Evolutionary conservation across 2,888 invertebrate genomes (phyloP).

Genomic region (Dicroscelio sp.): DNA sequence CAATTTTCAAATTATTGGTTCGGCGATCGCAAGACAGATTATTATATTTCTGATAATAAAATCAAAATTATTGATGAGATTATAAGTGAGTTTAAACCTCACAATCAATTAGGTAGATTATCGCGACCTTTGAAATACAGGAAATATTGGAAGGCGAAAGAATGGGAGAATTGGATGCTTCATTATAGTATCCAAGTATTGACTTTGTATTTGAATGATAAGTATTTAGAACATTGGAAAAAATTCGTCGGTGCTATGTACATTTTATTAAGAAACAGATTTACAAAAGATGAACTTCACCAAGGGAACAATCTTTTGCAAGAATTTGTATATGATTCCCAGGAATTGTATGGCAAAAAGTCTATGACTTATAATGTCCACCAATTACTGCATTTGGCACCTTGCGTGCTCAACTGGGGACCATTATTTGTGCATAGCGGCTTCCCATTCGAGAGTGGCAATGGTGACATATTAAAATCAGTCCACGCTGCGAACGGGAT

Average conservation of each 20-base stretch:
- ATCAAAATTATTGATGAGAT: neutral
- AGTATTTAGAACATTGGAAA: neutral
- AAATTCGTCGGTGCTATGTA: neutral
- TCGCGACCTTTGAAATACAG: neutral
- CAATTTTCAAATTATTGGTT: conserved; percentile 29
- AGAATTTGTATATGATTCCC: neutral
- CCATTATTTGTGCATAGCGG: conserved; percentile 36
- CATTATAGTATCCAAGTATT: neutral
- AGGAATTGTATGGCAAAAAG: neutral
- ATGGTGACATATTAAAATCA: conserved; percentile 55
- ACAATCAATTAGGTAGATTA: neutral
- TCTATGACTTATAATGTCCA: neutral
- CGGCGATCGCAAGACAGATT: neutral
- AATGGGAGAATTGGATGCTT: conserved; percentile 72
- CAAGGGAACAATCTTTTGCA: neutral
- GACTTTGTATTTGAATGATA: neutral
- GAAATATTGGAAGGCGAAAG: conserved; percentile 3
- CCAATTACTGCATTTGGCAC: neutral
- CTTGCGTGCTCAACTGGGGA: neutral
- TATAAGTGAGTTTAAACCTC: neutral
- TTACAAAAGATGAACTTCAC: neutral
- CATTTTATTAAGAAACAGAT: neutral
- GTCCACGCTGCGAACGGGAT: conserved; percentile 65
- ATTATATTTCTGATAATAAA: neutral
- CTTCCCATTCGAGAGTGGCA: conserved; percentile 75